Evolutionary conservation across 64 coral and sea anemone species (phyloP).

Genomic region (Exaiptasia diaphana): DNA sequence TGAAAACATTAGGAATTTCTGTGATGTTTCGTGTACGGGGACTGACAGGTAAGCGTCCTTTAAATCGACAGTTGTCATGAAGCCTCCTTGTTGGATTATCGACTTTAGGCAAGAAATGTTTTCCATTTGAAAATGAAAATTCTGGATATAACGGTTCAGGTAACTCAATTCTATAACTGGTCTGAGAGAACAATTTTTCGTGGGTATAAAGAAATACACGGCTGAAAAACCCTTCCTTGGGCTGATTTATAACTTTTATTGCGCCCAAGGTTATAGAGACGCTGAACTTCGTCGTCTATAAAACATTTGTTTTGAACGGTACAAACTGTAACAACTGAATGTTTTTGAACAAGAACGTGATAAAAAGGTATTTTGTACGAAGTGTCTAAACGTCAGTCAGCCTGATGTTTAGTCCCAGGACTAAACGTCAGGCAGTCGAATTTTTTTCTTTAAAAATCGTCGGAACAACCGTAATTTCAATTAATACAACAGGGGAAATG

Average conservation of each 20-base stretch:
- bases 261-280: too few relatives aligned
- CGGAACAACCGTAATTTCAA: too few relatives aligned
- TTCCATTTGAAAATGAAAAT: constrained; percentile 64
- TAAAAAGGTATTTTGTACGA: too few relatives aligned
- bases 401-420: too few relatives aligned
- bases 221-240: constrained; percentile 14
- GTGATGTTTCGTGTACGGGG: constrained; percentile 26
- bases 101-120: constrained; percentile 1
- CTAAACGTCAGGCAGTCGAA: too few relatives aligned
- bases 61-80: constrained; percentile 38
- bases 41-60: constrained; percentile 33
- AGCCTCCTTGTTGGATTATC: constrained; percentile 1
- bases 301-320: too few relatives aligned
- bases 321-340: too few relatives aligned
- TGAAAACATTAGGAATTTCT: constrained; percentile 35
- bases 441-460: too few relatives aligned
- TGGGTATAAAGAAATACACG: constrained; percentile 35
- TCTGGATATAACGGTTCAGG: constrained; percentile 35
- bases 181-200: constrained; percentile 32
- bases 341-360: too few relatives aligned
- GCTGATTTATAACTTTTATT: not conserved
- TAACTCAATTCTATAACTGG: constrained; percentile 57
- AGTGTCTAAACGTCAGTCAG: too few relatives aligned
- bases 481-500: too few relatives aligned
- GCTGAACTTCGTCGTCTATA: too few relatives aligned